These are phyloP conservation scores for Heliconius hermathena DNA, from an alignment of 1,140 invertebrate species.

Conservation along the genomic window DNA sequence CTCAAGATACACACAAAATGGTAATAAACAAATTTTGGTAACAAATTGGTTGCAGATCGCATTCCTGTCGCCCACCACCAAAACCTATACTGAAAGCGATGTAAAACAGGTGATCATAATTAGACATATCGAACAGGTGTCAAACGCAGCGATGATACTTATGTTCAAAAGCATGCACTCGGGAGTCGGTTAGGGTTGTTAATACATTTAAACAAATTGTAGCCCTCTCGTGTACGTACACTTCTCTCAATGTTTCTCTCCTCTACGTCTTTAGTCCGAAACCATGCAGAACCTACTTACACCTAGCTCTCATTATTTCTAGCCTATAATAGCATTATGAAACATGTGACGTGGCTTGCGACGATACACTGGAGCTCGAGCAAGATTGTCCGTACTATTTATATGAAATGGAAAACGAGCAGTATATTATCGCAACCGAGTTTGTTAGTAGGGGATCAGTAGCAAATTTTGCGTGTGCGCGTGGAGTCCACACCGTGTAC, in stretches of 20 bases:
- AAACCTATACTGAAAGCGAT: constrained; percentile 57
- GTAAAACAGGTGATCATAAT: constrained; percentile 49
- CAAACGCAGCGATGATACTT: constrained; percentile 34
- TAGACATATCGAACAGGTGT: constrained; percentile 34
- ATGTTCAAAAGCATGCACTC: constrained; percentile 43
- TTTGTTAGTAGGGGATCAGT: constrained; percentile 75
- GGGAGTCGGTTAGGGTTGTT: constrained; percentile 44
- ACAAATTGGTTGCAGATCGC: constrained; percentile 30
- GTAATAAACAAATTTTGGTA: constrained; percentile 33
- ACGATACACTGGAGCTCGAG: constrained; percentile 38
- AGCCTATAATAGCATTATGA: constrained; percentile 49
- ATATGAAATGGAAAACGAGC: not conserved
- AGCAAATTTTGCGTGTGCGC: constrained; percentile 74
- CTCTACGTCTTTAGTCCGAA: constrained; percentile 44
- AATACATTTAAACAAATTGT: constrained; percentile 43
- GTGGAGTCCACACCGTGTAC: constrained; percentile 74
- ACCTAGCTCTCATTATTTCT: constrained; percentile 47
- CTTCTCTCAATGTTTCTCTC: constrained; percentile 18
- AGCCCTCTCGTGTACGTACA: constrained; percentile 40
- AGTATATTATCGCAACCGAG: constrained; percentile 61
- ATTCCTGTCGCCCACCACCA: constrained; percentile 53
- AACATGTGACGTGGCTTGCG: constrained; percentile 40
- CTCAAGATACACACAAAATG: constrained; percentile 3
- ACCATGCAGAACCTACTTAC: constrained; percentile 47
- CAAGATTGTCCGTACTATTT: not conserved